A percentile compares a stretch with the other conserved stretches of the same genome.
Conservation (phyloP, 2,113 vertebrate species). For the Gambusia affinis region DNA sequence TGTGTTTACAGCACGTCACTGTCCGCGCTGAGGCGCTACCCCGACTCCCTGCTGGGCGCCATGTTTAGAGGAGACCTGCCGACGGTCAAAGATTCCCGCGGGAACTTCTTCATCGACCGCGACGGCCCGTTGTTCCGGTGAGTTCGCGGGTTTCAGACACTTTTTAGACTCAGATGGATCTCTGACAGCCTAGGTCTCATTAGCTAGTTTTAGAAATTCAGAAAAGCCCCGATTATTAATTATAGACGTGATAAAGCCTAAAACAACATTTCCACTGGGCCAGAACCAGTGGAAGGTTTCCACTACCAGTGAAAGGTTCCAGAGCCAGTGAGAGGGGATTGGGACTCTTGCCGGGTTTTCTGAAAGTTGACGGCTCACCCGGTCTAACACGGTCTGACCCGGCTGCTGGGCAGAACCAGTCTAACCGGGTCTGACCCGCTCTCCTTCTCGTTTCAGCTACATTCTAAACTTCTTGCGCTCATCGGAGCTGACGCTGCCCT, state of each 20-base stretch:
- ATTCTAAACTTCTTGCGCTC: constrained; percentile 93
- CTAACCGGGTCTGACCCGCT: not conserved
- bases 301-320: too few species aligned
- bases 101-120: constrained; percentile 92
- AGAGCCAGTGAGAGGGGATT: too few species aligned
- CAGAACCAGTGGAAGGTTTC: too few species aligned
- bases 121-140: constrained; percentile 89
- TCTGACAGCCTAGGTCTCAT: not conserved
- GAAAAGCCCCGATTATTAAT: not conserved
- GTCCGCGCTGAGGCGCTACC: constrained; percentile 89
- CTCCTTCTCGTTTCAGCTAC: constrained; percentile 64
- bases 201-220: not conserved
- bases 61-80: constrained; percentile 93
- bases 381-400: not conserved
- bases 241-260: too few species aligned
- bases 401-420: constrained; percentile 1
- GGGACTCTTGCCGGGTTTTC: not conserved
- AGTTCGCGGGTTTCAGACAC: not conserved
- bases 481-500: constrained; percentile 88
- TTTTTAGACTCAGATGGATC: not conserved
- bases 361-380: not conserved
- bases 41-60: constrained; percentile 91
- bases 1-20: constrained; percentile 90
- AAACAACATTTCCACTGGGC: too few species aligned
- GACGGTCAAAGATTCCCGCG: constrained; percentile 85